A percentile compares a stretch with the other conserved stretches of the same genome.
These are phyloP conservation scores for Drosophila kepulauana DNA, from an alignment of 1,140 invertebrate species.

Conservation along the genomic window DNA sequence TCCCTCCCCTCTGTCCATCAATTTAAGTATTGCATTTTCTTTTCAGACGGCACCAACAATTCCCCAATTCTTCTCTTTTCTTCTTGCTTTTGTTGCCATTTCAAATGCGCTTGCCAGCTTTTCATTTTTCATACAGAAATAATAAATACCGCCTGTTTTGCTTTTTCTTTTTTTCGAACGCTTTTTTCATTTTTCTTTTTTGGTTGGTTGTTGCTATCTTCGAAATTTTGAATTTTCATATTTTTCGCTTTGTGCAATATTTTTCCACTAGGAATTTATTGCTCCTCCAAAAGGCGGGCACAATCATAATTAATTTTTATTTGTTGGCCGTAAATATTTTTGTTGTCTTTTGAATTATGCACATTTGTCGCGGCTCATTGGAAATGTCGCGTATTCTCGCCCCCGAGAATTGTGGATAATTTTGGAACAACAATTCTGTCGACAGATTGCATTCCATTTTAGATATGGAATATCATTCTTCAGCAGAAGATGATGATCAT, in stretches of 20 bases:
- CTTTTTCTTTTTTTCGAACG: conserved; percentile 1
- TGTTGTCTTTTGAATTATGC: conserved; percentile 58
- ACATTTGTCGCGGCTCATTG: conserved; percentile 61
- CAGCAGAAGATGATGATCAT: neutral
- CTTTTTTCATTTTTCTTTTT: neutral
- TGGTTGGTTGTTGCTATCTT: neutral
- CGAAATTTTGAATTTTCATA: neutral
- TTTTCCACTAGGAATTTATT: conserved; percentile 72
- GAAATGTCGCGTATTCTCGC: conserved; percentile 25
- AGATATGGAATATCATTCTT: neutral
- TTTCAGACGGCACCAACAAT: conserved; percentile 82
- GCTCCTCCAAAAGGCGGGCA: conserved; percentile 64
- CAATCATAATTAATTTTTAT: conserved; percentile 79
- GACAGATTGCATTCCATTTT: conserved; percentile 10
- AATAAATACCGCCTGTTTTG: conserved; percentile 36
- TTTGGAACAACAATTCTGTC: conserved; percentile 11
- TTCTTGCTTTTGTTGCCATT: conserved; percentile 49
- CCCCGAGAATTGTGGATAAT: conserved; percentile 10
- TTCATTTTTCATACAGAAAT: conserved; percentile 47
- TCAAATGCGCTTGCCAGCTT: conserved; percentile 47
- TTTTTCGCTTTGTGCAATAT: conserved; percentile 43
- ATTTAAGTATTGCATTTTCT: conserved; percentile 50
- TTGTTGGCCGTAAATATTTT: conserved; percentile 53
- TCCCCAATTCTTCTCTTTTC: conserved; percentile 19
- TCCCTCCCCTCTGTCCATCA: neutral